phyloP scores from a whole-genome alignment of 2,113 vertebrate genomes.

The Epinephelus cyanopodus region DNA sequence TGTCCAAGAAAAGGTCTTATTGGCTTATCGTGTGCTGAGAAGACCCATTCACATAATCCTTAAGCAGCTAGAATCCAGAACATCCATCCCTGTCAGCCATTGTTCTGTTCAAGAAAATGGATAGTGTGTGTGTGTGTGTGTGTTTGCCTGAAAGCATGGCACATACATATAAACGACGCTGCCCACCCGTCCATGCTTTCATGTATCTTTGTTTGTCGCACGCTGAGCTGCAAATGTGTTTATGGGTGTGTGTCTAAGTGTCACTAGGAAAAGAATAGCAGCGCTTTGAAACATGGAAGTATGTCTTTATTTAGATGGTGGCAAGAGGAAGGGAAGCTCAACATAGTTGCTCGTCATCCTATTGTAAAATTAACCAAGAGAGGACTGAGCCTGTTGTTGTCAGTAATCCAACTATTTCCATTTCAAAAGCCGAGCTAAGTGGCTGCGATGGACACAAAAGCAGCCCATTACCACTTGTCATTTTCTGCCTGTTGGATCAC shows the following conservation, averaged over 20 bases:
- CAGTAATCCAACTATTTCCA: conserved; percentile 73
- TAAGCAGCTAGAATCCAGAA: conserved; percentile 73
- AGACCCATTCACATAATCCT: conserved; percentile 78
- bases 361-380: conserved; percentile 55
- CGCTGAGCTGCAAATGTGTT: conserved; percentile 28
- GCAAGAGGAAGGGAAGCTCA: conserved; percentile 44
- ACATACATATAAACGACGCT: conserved; percentile 33
- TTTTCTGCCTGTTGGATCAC: conserved; percentile 39
- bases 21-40: conserved; percentile 73
- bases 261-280: conserved; percentile 29
- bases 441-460: conserved; percentile 68
- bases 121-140: conserved; percentile 16
- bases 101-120: conserved; percentile 62
- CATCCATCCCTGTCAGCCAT: conserved; percentile 77
- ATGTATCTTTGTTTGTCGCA: conserved; percentile 59
- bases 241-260: conserved; percentile 11
- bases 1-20: conserved; percentile 76
- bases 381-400: conserved; percentile 56
- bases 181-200: conserved; percentile 39
- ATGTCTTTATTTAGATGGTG: conserved; percentile 54
- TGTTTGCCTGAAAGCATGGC: conserved; percentile 35
- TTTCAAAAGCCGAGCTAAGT: conserved; percentile 71
- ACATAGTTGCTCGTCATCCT: conserved; percentile 32
- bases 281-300: conserved; percentile 38
- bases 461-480: conserved; percentile 48